Base-by-base conservation (phyloP, 2,113 vertebrate species). In the Chaetorhynchus papuensis region DNA sequence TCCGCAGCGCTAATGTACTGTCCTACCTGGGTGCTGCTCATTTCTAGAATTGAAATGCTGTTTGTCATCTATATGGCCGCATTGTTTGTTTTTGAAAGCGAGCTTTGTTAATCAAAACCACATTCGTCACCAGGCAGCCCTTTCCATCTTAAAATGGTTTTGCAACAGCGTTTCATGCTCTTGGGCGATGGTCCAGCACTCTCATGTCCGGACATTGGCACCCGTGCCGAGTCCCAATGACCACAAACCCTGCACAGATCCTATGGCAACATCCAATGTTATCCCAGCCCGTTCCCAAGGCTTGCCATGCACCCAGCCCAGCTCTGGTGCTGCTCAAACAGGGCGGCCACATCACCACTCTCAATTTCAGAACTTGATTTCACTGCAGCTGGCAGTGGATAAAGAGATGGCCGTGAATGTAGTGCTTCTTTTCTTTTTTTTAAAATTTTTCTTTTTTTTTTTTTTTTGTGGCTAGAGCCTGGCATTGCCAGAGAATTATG, bases 281-380 rank as follows among this genome's bases (percentile, higher is more conserved):
- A 1, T 26, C 47, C 27, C 53, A 8, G 41, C 42, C 41, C 3
- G 3, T 27, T 64, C 69, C 74, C 19, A 19, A 33, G 54, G 69
- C 24, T 59, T 27, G 1, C 57, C 49, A 2, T 2, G 1, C 11
- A 0, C 5, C 35, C 9, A 30, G 15, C 45, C 59, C 54, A 2
- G 28, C 24, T 16, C 42, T 13, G 39, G 7, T 18, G 26, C 13
- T 72, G 76, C 77, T 35, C 7, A 0, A 37, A 9, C 1, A 5
- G 23, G 15, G 28, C 2, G 1, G 71, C 42, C 24, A 1, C 39
- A 27, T 19, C 53, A 14, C 53, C 4, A 1, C 2, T 0, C 1
- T 60, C 45, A 53, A 9, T 45, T 50, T 42, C 33, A 52, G 52
- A 63, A 7, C 23, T 23, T 4, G 7, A 30, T 60, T 61, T 65